Evolutionary conservation across 2,797 vertebrate species (phyloP).

Genomic region (Octomys mimax): DNA sequence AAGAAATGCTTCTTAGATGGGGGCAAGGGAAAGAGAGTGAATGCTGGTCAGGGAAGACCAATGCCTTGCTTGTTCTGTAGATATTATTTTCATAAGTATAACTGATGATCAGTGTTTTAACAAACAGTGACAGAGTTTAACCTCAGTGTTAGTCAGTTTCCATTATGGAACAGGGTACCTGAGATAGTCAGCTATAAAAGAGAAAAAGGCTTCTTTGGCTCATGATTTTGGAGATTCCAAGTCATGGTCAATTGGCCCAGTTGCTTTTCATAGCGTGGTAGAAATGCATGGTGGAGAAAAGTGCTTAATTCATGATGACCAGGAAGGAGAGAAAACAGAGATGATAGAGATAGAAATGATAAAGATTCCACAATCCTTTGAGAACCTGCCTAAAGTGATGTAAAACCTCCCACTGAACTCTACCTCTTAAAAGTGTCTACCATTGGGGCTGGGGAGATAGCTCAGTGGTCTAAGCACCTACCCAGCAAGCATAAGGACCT

Average conservation of each 20-base stretch:
- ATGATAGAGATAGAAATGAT: not conserved
- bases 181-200: not conserved
- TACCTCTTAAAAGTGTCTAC: not conserved
- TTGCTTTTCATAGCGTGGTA: not conserved
- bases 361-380: not conserved
- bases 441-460: too few species aligned
- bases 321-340: not conserved
- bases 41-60: not conserved
- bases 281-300: not conserved
- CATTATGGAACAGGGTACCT: not conserved
- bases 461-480: too few species aligned
- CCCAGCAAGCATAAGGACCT: too few species aligned
- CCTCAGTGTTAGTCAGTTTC: not conserved
- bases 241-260: not conserved
- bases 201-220: not conserved
- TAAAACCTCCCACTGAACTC: not conserved
- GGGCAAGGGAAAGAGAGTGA: not conserved
- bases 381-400: not conserved
- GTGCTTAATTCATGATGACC: not conserved
- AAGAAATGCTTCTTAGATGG: not conserved
- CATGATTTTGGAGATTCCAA: not conserved
- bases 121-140: not conserved
- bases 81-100: conserved; percentile 18
- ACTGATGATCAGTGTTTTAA: not conserved
- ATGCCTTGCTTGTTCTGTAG: not conserved